phyloP scores from a whole-genome alignment of 1,140 invertebrate species.

The Plectus sambesii region DNA sequence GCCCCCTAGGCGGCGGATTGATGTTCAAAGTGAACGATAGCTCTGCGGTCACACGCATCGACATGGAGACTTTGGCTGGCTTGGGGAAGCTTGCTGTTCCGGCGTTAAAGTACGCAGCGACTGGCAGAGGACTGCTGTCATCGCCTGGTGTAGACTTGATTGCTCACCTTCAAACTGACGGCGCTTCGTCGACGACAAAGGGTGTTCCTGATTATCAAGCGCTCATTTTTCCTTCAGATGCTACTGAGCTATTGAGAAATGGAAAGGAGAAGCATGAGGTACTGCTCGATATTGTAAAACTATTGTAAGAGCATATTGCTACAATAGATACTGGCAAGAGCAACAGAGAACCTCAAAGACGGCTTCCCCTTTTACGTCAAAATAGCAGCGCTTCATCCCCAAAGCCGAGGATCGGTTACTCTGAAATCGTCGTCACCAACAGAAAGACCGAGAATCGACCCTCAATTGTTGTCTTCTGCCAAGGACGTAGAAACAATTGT shows the following conservation, averaged over 20 bases:
- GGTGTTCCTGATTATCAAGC: conserved; percentile 2
- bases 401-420: background rate
- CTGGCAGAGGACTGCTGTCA: conserved; percentile 5
- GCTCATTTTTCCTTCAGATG: conserved; percentile 2
- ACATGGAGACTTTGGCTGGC: too few species aligned
- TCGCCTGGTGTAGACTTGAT: conserved; percentile 3
- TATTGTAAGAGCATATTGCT: background rate
- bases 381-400: conserved; percentile 4
- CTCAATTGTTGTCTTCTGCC: conserved; percentile 1
- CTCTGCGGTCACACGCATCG: too few species aligned
- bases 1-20: conserved; percentile 3
- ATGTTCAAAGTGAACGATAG: conserved; percentile 3
- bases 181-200: conserved; percentile 1
- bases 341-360: conserved; percentile 3
- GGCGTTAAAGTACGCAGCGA: conserved; percentile 5
- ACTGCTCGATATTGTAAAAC: background rate
- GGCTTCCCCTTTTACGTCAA: conserved; percentile 8
- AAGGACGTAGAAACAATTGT: conserved; percentile 3
- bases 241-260: background rate
- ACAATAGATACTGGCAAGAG: conserved; percentile 4
- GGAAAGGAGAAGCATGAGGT: conserved; percentile 3
- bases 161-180: conserved; percentile 1
- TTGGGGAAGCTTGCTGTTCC: conserved; percentile 8
- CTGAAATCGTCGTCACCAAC: background rate
- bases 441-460: conserved; percentile 4